A percentile compares a stretch with the other conserved stretches of the same genome.
Evolutionary conservation across 2,888 invertebrate genomes (phyloP).

Genomic region (Limnephilus marmoratus): DNA sequence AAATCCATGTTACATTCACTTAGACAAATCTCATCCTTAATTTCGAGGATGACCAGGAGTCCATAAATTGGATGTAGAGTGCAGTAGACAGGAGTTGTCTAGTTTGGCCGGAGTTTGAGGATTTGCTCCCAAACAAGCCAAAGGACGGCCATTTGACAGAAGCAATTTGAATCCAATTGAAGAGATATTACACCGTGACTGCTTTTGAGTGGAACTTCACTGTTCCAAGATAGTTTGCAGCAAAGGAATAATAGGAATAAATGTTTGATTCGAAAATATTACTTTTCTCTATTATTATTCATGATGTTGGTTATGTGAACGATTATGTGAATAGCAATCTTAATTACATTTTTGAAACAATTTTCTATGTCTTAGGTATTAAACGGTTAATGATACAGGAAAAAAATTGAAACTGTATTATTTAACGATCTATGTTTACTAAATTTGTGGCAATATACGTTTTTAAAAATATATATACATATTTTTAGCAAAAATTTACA

Average conservation of each 20-base stretch:
- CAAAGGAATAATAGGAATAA: not conserved
- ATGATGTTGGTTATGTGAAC: not conserved
- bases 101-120: conserved; percentile 31
- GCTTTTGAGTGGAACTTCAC: not conserved
- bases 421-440: too few species aligned
- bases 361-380: too few species aligned
- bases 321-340: too few species aligned
- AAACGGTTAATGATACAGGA: too few species aligned
- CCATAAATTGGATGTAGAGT: conserved; percentile 36
- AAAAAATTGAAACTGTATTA: too few species aligned
- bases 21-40: not conserved
- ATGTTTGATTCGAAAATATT: not conserved
- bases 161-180: conserved; percentile 36
- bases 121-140: conserved; percentile 32
- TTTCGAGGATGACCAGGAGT: not conserved
- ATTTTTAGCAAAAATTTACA: too few species aligned
- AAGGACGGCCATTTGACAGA: conserved; percentile 32
- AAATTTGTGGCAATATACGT: too few species aligned
- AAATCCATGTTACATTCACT: not conserved
- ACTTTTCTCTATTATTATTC: not conserved
- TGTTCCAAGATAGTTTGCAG: not conserved
- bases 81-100: conserved; percentile 28
- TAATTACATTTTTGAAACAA: too few species aligned
- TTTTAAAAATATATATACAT: too few species aligned
- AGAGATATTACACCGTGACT: not conserved